phyloP scores from a whole-genome alignment of 2,113 vertebrate genomes.

The Alectura lathami region DNA sequence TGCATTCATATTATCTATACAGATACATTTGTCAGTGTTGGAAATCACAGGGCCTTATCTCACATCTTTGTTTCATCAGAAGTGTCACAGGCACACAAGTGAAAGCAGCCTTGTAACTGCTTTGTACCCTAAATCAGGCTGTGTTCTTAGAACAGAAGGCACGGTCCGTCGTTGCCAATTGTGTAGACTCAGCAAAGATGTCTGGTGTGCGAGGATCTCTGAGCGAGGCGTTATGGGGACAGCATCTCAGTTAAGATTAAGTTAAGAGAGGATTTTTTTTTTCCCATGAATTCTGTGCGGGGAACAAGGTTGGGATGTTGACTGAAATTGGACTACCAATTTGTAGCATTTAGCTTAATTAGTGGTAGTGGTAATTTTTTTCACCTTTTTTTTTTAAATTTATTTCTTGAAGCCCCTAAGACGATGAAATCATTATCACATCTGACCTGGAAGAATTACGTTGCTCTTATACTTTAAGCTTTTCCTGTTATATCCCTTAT shows the following conservation, averaged over 20 bases:
- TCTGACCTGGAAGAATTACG: background rate
- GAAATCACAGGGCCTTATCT: background rate
- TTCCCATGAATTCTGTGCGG: background rate
- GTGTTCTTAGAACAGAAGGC: background rate
- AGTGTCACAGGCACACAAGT: background rate
- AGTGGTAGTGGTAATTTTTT: background rate
- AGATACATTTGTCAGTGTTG: background rate
- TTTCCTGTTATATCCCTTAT: background rate
- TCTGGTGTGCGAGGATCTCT: background rate
- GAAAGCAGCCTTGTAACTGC: background rate
- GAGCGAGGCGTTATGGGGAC: background rate
- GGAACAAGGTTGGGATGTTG: too few relatives aligned
- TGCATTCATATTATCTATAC: background rate
- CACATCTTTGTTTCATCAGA: background rate
- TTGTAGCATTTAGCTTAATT: background rate
- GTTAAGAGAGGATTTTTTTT: background rate
- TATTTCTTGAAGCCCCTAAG: background rate
- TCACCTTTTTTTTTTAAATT: background rate
- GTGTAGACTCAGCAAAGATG: background rate
- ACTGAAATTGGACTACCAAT: too few relatives aligned
- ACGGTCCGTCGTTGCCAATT: background rate
- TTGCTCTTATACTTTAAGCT: background rate
- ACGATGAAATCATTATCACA: background rate
- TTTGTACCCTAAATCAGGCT: background rate
- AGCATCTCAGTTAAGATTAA: background rate